These are phyloP conservation scores for Chloroceryle amazona DNA, from an alignment of 2,797 vertebrate species.

Conservation along the genomic window DNA sequence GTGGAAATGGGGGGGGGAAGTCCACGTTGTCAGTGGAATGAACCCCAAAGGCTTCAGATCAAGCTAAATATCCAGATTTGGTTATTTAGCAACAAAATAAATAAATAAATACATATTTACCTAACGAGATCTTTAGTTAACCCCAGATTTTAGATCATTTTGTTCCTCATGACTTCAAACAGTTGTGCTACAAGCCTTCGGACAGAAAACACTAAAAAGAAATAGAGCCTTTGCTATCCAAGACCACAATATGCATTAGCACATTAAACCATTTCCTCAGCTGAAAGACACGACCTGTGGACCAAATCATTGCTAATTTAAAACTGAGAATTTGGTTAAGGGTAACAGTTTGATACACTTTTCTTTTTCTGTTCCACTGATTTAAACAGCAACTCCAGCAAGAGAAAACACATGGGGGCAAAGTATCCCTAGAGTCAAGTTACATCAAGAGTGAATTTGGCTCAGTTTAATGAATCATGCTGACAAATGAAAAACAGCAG, in stretches of 20 bases:
- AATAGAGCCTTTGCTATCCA: constrained; percentile 1
- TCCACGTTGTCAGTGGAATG: neutral
- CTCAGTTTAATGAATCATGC: constrained; percentile 58
- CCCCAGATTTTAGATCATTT: constrained; percentile 19
- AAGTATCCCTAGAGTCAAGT: constrained; percentile 58
- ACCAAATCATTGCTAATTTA: constrained; percentile 64
- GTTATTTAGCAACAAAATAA: constrained; percentile 25
- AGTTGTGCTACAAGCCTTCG: constrained; percentile 4
- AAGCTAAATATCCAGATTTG: constrained; percentile 3
- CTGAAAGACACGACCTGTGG: constrained; percentile 31
- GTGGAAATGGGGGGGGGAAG: neutral
- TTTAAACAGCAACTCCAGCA: constrained; percentile 55
- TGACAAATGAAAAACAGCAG: constrained; percentile 64
- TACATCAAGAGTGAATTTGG: constrained; percentile 59
- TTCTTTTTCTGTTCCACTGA: constrained; percentile 27
- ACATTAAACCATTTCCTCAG: constrained; percentile 39
- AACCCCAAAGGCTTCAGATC: constrained; percentile 19
- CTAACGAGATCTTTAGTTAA: constrained; percentile 39
- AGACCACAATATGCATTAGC: constrained; percentile 7
- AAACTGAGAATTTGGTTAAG: constrained; percentile 59
- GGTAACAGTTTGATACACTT: constrained; percentile 48
- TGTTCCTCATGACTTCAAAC: constrained; percentile 14
- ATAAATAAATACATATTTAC: neutral
- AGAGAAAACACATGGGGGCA: constrained; percentile 63
- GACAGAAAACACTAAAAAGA: constrained; percentile 6